These are phyloP conservation scores for Alligator mississippiensis DNA, from an alignment of 2,113 vertebrate genomes.

Conservation along the genomic window DNA sequence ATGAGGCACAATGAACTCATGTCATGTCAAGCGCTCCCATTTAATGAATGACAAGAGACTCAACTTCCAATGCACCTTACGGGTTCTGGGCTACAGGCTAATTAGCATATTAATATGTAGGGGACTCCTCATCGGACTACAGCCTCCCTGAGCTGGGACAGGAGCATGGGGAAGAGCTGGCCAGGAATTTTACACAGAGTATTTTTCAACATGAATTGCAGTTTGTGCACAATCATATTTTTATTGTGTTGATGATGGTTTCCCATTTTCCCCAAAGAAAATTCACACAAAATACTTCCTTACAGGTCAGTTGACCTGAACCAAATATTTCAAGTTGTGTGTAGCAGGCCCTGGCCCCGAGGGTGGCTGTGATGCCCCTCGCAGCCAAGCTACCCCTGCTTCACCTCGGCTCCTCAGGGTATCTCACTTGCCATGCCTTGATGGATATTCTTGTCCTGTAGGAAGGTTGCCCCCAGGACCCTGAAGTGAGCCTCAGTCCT, in stretches of 20 bases:
- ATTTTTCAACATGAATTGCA: fast-evolving
- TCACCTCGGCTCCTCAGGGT: too few relatives aligned
- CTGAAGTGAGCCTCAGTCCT: too few relatives aligned
- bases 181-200: neutral
- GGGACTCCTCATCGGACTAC: neutral
- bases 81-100: neutral
- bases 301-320: neutral
- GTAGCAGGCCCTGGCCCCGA: too few relatives aligned
- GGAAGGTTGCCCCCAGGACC: too few relatives aligned
- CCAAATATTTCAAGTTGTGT: neutral
- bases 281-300: neutral
- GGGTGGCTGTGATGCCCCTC: too few relatives aligned
- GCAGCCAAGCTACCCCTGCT: too few relatives aligned
- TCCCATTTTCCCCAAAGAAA: neutral
- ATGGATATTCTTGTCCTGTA: too few relatives aligned
- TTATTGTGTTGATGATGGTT: neutral
- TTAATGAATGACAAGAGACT: too few relatives aligned
- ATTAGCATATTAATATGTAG: too few relatives aligned
- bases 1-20: fast-evolving
- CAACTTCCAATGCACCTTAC: neutral
- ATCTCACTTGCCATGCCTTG: too few relatives aligned
- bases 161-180: neutral
- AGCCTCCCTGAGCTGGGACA: fast-evolving
- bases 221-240: neutral
- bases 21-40: fast-evolving